Percentiles rank a stretch among this genome's conserved stretches.
Evolutionary conservation across 2,888 invertebrate species (phyloP).

Genomic region (Xestoiulus laeticollis): DNA sequence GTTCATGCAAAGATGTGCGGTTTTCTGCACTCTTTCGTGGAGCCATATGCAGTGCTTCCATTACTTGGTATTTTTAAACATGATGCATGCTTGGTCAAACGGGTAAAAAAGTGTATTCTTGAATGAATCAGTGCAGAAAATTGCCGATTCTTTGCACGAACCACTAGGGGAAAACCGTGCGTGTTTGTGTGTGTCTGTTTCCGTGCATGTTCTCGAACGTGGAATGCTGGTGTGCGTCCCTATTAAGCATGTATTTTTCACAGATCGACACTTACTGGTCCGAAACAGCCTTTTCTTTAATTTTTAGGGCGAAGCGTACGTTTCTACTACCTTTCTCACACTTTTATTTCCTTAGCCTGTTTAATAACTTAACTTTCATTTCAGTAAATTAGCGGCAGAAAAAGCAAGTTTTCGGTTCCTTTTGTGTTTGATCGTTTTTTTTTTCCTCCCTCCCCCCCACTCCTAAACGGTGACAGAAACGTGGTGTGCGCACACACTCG

Average conservation of each 20-base stretch:
- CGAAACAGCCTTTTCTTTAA: slow-evolving; percentile 16
- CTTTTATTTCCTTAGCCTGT: slow-evolving; percentile 22
- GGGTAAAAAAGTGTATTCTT: not conserved
- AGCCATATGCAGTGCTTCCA: too few relatives aligned
- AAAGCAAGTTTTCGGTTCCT: slow-evolving; percentile 6
- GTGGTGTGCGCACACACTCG: not conserved
- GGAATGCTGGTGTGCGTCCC: slow-evolving; percentile 22
- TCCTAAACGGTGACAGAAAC: not conserved
- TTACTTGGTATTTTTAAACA: too few relatives aligned
- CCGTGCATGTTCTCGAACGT: not conserved
- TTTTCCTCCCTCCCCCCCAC: too few relatives aligned
- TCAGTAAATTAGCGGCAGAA: slow-evolving; percentile 23
- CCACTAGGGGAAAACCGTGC: not conserved
- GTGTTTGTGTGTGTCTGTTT: not conserved
- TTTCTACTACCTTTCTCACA: slow-evolving; percentile 34
- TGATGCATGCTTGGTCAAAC: too few relatives aligned
- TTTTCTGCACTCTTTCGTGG: too few relatives aligned
- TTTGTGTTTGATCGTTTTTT: not conserved
- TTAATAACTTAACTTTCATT: slow-evolving; percentile 32
- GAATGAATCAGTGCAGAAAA: not conserved
- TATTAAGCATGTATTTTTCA: slow-evolving; percentile 34
- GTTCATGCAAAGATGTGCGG: too few relatives aligned
- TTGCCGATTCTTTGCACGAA: not conserved
- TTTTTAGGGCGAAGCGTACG: slow-evolving; percentile 29
- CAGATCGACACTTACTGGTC: slow-evolving; percentile 5